A percentile compares a stretch with the other conserved stretches of the same genome.
phyloP scores from a whole-genome alignment of 1,140 invertebrate genomes.

The Penaeus chinensis region DNA sequence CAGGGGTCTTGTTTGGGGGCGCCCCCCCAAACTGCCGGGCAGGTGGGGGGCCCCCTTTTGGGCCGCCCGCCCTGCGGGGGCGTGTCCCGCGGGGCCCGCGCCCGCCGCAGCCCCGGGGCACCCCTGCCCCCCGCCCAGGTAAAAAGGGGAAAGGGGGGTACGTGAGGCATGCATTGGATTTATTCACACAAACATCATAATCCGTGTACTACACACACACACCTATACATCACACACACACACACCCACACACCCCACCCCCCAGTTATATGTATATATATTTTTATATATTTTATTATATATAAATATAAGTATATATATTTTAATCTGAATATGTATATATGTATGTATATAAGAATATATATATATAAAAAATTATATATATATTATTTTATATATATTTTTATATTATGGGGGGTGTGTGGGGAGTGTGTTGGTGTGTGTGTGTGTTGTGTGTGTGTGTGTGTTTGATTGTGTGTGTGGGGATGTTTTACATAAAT shows the following conservation, averaged over 20 bases:
- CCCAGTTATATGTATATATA: constrained; percentile 1
- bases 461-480: neutral
- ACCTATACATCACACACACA: neutral
- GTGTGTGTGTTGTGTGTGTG: neutral
- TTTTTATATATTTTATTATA: neutral
- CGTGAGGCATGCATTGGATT: too few species aligned
- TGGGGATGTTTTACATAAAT: neutral
- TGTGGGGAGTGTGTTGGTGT: neutral
- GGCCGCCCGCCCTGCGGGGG: too few species aligned
- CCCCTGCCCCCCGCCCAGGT: too few species aligned
- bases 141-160: too few species aligned
- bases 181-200: neutral
- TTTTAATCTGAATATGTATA: neutral
- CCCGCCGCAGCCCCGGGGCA: too few species aligned
- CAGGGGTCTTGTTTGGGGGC: too few species aligned
- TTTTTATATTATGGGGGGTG: too few species aligned
- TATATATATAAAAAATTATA: neutral
- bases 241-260: neutral
- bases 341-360: constrained; percentile 8
- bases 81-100: too few species aligned
- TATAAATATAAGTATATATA: neutral
- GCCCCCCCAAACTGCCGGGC: too few species aligned
- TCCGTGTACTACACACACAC: neutral
- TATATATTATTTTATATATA: constrained; percentile 10
- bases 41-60: too few species aligned